Evolutionary conservation across 2,888 invertebrate genomes (phyloP).

Genomic region (Agrochola circellaris): DNA sequence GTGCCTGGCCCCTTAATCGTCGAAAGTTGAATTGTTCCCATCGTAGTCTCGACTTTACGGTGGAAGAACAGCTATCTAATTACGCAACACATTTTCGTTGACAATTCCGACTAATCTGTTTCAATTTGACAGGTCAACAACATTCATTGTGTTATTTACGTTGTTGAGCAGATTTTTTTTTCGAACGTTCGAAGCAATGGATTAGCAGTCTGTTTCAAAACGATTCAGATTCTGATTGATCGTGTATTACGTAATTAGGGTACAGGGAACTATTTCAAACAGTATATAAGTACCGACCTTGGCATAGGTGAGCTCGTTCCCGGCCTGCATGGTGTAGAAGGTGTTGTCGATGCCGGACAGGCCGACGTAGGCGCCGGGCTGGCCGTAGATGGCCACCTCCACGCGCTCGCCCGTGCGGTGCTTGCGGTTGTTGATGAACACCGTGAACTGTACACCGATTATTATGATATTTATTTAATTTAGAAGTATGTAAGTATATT

Average conservation of each 20-base stretch:
- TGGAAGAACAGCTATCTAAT: too few species aligned
- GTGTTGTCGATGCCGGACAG: slow-evolving; percentile 97
- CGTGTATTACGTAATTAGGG: too few species aligned
- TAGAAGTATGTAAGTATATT: too few species aligned
- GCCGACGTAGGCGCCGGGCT: slow-evolving; percentile 98
- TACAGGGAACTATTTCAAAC: neutral
- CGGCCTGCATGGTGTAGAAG: slow-evolving; percentile 98
- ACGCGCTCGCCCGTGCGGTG: slow-evolving; percentile 98
- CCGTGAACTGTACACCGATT: slow-evolving; percentile 92
- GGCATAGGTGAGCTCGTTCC: slow-evolving; percentile 96
- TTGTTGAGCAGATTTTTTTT: too few species aligned
- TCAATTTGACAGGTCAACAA: too few species aligned
- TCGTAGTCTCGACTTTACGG: neutral
- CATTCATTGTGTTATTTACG: too few species aligned
- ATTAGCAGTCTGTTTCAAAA: too few species aligned
- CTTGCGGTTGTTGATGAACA: slow-evolving; percentile 97
- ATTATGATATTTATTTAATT: too few species aligned
- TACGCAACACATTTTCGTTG: too few species aligned
- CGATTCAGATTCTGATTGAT: too few species aligned
- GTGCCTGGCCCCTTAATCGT: neutral
- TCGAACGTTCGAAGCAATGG: too few species aligned
- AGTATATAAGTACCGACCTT: slow-evolving; percentile 88
- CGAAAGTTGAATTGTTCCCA: neutral
- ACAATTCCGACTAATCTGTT: too few species aligned
- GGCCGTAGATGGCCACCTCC: slow-evolving; percentile 97